Evolutionary conservation across 37 sponge, comb jelly and placozoan genomes (phyloP), one percentile per base, ranked within the genome.

Genomic region (Spongilla lacustris): DNA sequence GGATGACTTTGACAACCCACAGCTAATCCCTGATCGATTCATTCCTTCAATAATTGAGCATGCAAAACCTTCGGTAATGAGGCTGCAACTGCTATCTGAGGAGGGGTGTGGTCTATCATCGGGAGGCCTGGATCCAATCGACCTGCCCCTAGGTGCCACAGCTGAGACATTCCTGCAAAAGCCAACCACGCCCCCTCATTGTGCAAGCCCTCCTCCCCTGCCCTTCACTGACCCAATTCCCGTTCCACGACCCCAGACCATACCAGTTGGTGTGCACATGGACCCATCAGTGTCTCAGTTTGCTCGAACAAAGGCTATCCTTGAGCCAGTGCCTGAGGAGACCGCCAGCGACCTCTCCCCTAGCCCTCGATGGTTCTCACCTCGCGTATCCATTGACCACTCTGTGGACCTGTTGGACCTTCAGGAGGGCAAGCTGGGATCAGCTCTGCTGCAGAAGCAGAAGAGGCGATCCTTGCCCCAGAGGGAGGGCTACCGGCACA

Each of bases 331-430:
- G 13, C 77, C 81, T 0, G 94, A 94, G 34, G 94, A 94, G 68
- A 94, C 94, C n/a, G 94, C 88, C 28, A 94, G 91, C 36, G 90
- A 94, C 38, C 74, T 94, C 28, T 94, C 94, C n/a, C 89, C 94
- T 0, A 84, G 85, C 17, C 94, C 94, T 2, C 67, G 91, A 21
- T 78, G 79, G 80, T 24, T 85, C 32, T 94, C 94, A n/a, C 94
- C 94, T 21, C 81, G 85, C 0, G 81, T 86, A 11, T 94, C 94
- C 36, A 74, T 94, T 58, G 90, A 89, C 50, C 87, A 86, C 34
- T 78, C 87, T 23, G 78, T 68, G 6, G 73, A 30, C 32, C 26
- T 73, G 27, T 34, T 34, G 81, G 67, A 31, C 14, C 14, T 66
- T 26, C 81, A 50, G 26, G 83, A 70, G 35, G 80, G 76, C 50